Percentiles rank a stretch among this genome's conserved stretches.
Evolutionary conservation across 2,888 invertebrate species (phyloP).

Genomic region (Eremobia ochroleuca): DNA sequence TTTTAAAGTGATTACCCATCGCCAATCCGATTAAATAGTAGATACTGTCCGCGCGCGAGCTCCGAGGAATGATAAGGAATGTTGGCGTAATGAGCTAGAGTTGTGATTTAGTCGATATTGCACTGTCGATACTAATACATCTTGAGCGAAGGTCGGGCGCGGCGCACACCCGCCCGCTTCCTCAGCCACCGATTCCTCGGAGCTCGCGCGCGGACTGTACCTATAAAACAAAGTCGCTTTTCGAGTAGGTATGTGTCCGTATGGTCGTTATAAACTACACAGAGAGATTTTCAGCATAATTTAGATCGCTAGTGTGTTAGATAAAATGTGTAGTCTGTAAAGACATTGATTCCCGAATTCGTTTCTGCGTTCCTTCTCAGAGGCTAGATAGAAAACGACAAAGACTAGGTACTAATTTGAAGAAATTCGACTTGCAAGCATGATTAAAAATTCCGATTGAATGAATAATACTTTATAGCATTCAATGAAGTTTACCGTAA

Average conservation of each 20-base stretch:
- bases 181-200: too few relatives aligned
- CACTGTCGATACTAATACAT: too few relatives aligned
- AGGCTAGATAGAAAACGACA: neutral
- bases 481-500: neutral
- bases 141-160: too few relatives aligned
- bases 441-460: neutral
- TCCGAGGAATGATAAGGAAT: too few relatives aligned
- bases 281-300: neutral
- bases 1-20: neutral
- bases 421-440: neutral
- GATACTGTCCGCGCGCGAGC: too few relatives aligned
- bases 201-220: too few relatives aligned
- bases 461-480: too few relatives aligned
- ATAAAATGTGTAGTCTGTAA: too few relatives aligned
- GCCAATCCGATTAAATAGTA: neutral
- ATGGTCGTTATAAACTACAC: neutral
- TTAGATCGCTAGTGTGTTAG: too few relatives aligned
- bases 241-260: neutral
- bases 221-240: neutral
- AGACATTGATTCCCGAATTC: neutral
- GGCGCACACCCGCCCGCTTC: too few relatives aligned
- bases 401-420: neutral
- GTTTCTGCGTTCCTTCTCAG: neutral
- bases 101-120: too few relatives aligned
- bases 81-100: too few relatives aligned